These are phyloP conservation scores for Sebastes glaucus DNA, from an alignment of 2,797 vertebrate species.

Conservation along the genomic window DNA sequence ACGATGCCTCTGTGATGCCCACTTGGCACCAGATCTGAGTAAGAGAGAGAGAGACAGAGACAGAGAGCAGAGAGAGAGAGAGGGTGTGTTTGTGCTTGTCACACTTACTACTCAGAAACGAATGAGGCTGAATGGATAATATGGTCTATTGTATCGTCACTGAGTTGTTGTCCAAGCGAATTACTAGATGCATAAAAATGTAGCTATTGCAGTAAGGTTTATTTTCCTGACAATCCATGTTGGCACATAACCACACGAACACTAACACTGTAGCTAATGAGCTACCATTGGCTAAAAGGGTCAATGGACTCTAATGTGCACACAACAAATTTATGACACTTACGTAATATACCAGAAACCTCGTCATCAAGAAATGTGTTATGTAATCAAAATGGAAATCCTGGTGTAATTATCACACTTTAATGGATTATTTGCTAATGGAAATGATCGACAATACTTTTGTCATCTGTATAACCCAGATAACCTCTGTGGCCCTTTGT, in stretches of 20 bases:
- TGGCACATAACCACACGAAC: background rate
- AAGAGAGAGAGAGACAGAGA: background rate
- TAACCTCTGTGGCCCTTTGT: background rate
- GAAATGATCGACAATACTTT: background rate
- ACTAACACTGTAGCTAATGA: background rate
- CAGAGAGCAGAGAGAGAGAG: too few relatives aligned
- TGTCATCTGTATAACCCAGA: background rate
- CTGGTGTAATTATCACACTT: background rate
- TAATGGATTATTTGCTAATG: background rate
- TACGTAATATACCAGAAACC: background rate
- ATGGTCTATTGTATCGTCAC: background rate
- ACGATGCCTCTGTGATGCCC: slow-evolving; percentile 9
- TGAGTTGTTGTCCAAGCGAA: background rate
- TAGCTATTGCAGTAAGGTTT: background rate
- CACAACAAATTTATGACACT: background rate
- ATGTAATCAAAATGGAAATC: background rate
- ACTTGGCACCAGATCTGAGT: slow-evolving; percentile 37
- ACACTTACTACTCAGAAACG: background rate
- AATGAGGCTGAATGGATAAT: background rate
- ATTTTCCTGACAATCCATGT: background rate
- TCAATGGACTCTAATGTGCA: background rate
- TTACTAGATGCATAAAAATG: background rate
- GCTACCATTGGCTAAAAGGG: background rate
- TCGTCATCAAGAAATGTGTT: background rate
- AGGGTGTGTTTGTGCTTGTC: background rate